Conservation (phyloP, 1,140 invertebrate genomes). For the Aporrectodea caliginosa region DNA sequence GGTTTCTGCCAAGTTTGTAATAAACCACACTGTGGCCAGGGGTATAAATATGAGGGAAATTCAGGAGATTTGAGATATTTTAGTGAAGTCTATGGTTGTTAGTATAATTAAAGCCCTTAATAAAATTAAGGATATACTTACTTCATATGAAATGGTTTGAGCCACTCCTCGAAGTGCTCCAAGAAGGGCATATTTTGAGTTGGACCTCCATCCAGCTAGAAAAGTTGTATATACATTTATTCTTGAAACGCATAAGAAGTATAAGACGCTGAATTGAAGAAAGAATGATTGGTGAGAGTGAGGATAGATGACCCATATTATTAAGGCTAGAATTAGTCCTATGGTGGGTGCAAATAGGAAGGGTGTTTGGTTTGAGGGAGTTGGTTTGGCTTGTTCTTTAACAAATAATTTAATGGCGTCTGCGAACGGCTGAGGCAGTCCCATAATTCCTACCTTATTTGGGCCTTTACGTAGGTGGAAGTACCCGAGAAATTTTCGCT, state of each 20-base stretch:
- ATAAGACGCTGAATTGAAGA: constrained; percentile 59
- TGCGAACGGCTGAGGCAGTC: constrained; percentile 64
- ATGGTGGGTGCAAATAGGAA: constrained; percentile 63
- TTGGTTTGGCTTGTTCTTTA: constrained; percentile 59
- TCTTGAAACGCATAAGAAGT: constrained; percentile 60
- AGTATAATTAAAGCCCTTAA: constrained; percentile 57
- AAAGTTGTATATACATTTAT: constrained; percentile 62
- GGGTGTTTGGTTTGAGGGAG: constrained; percentile 57
- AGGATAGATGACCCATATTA: constrained; percentile 59
- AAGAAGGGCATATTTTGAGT: constrained; percentile 66
- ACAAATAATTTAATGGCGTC: constrained; percentile 67
- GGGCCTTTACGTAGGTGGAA: constrained; percentile 69
- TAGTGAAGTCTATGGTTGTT: constrained; percentile 48
- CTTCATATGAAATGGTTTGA: constrained; percentile 69
- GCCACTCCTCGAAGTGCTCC: constrained; percentile 62
- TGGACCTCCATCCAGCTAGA: constrained; percentile 63
- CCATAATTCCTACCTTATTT: constrained; percentile 64
- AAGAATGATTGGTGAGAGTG: constrained; percentile 51
- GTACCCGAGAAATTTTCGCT: constrained; percentile 66
- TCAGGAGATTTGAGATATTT: constrained; percentile 51
- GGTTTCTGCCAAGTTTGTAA: constrained; percentile 65
- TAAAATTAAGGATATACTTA: constrained; percentile 62
- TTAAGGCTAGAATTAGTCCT: constrained; percentile 59
- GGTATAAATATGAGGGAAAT: constrained; percentile 59
- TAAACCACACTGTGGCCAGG: constrained; percentile 60